A percentile compares a stretch with the other conserved stretches of the same genome.
phyloP scores from a whole-genome alignment of 1,140 invertebrate species.

The Galleria mellonella region DNA sequence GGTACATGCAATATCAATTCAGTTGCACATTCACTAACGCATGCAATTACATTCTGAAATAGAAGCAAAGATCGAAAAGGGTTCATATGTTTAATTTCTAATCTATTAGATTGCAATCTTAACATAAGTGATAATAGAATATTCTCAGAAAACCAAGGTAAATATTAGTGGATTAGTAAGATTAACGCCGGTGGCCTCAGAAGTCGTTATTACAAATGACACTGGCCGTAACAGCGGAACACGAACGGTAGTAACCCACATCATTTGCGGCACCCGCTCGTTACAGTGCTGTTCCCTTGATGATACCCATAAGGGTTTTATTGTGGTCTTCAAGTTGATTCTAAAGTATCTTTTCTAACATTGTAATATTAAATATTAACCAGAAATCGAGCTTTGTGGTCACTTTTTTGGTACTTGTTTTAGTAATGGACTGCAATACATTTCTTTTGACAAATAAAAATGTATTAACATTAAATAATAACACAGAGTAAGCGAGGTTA shows the following conservation, averaged over 20 bases:
- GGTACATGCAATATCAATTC: constrained; percentile 34
- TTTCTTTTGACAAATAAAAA: too few relatives aligned
- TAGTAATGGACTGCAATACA: too few relatives aligned
- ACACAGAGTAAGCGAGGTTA: too few relatives aligned
- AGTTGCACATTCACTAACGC: constrained; percentile 22
- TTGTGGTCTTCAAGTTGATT: constrained; percentile 35
- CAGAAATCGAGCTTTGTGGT: too few relatives aligned
- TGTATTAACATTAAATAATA: too few relatives aligned
- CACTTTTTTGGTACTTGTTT: too few relatives aligned
- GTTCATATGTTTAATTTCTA: constrained; percentile 13
- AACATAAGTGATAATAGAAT: constrained; percentile 36
- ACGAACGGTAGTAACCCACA: constrained; percentile 33
- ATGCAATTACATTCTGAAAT: constrained; percentile 39
- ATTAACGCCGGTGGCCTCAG: constrained; percentile 41
- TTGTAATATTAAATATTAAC: not conserved
- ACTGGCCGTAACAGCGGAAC: constrained; percentile 22
- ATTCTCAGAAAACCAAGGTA: constrained; percentile 31
- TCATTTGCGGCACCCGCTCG: constrained; percentile 31
- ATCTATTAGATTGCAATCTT: constrained; percentile 44
- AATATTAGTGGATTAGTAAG: constrained; percentile 36
- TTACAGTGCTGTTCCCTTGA: constrained; percentile 35
- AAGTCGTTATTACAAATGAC: constrained; percentile 48
- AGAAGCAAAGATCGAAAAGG: constrained; percentile 27
- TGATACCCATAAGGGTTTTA: constrained; percentile 40
- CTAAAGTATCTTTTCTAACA: constrained; percentile 13